Evolutionary conservation across 1,140 invertebrate genomes (phyloP).

Genomic region (Melipona quadrifasciata): DNA sequence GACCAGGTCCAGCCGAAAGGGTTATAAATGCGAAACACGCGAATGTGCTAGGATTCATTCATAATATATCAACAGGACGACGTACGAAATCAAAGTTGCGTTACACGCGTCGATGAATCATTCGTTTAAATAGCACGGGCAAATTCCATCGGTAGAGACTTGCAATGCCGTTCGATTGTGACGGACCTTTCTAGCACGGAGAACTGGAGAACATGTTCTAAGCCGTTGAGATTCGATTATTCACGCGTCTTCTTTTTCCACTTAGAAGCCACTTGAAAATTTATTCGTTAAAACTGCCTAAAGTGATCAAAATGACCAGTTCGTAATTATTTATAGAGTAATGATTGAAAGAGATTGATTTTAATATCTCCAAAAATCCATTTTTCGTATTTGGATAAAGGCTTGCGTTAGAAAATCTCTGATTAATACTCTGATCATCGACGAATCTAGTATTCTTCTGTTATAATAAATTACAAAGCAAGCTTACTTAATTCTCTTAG

Average conservation of each 20-base stretch:
- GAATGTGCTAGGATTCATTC: not conserved
- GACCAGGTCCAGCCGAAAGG: not conserved
- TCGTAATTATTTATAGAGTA: too few relatives aligned
- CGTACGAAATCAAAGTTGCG: not conserved
- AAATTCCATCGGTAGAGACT: conserved; percentile 7
- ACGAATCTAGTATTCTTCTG: too few relatives aligned
- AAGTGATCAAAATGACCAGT: too few relatives aligned
- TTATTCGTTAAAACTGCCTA: too few relatives aligned
- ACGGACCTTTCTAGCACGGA: conserved; percentile 16
- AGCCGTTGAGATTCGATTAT: conserved; percentile 20
- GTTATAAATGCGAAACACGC: not conserved
- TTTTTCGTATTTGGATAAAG: too few relatives aligned
- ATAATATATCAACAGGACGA: not conserved
- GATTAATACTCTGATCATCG: too few relatives aligned
- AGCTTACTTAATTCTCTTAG: too few relatives aligned
- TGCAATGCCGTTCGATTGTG: conserved; percentile 5
- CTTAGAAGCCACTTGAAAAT: too few relatives aligned
- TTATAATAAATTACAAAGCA: too few relatives aligned
- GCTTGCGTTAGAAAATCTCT: too few relatives aligned
- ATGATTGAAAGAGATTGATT: too few relatives aligned
- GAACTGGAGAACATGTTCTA: conserved; percentile 1
- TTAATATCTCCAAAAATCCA: too few relatives aligned
- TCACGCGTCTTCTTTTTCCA: not conserved
- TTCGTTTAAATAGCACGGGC: conserved; percentile 38
- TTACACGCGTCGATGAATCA: conserved; percentile 28